Evolutionary conservation across 2,888 invertebrate genomes (phyloP).

Genomic region (Sinohyriopsis cumingii): DNA sequence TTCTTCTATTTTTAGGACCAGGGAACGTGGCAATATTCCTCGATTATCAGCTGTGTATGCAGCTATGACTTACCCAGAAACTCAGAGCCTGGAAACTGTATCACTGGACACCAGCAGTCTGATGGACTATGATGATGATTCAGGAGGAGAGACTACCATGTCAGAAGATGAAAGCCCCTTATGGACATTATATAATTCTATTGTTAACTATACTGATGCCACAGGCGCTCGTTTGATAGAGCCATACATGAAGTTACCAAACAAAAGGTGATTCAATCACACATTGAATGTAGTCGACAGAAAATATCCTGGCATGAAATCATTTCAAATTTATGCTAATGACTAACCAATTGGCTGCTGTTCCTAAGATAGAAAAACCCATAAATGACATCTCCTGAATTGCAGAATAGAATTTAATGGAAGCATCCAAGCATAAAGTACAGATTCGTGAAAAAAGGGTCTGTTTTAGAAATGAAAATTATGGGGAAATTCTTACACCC

Average conservation of each 20-base stretch:
- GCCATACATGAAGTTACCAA: slow-evolving; percentile 94
- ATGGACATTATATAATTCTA: slow-evolving; percentile 91
- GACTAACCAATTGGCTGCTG: too few species aligned
- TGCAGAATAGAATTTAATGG: too few species aligned
- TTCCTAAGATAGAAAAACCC: too few species aligned
- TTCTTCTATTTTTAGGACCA: slow-evolving; percentile 13
- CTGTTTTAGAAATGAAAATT: too few species aligned
- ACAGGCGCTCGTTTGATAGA: slow-evolving; percentile 88
- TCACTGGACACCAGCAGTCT: slow-evolving; percentile 26
- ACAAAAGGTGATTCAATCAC: slow-evolving; percentile 72
- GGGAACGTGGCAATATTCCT: slow-evolving; percentile 44
- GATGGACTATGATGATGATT: slow-evolving; percentile 73
- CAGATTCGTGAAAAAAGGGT: too few species aligned
- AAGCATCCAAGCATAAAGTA: too few species aligned
- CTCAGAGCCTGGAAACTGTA: slow-evolving; percentile 25
- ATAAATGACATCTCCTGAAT: too few species aligned
- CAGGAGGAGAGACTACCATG: slow-evolving; percentile 54
- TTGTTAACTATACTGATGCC: slow-evolving; percentile 74
- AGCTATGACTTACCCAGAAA: slow-evolving; percentile 45
- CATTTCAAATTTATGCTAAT: too few species aligned
- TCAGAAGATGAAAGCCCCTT: slow-evolving; percentile 75
- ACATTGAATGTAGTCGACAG: not conserved
- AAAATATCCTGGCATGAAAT: too few species aligned
- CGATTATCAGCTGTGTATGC: slow-evolving; percentile 60
- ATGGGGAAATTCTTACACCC: too few species aligned